Conservation (phyloP, 2,113 vertebrate species). For the Colius striatus region DNA sequence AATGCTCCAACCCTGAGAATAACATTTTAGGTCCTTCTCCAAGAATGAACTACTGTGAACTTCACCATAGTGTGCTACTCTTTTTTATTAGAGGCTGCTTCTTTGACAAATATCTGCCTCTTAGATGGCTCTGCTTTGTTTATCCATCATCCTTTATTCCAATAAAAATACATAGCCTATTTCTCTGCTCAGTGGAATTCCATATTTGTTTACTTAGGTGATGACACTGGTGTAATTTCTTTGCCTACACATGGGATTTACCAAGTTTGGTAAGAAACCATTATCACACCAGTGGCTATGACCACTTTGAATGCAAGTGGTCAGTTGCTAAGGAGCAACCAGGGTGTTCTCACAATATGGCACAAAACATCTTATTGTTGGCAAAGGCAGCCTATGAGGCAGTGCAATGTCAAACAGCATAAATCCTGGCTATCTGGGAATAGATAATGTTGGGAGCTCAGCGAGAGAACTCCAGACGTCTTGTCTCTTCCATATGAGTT, state of each 20-base stretch:
- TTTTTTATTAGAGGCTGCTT: background rate
- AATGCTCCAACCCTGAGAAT: background rate
- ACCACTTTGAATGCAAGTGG: accelerated
- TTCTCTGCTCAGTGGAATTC: constrained; percentile 2
- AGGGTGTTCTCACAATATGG: background rate
- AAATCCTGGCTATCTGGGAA: background rate
- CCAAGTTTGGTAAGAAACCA: background rate
- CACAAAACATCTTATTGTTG: background rate
- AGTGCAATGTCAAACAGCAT: background rate
- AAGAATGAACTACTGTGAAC: background rate
- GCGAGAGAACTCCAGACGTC: background rate
- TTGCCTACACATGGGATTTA: background rate
- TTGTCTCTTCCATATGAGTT: background rate
- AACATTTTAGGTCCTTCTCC: background rate
- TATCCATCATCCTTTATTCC: background rate
- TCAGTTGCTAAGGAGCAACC: background rate
- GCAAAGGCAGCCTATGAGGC: background rate
- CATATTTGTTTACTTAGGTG: background rate
- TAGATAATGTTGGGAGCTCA: background rate
- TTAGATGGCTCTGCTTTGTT: background rate
- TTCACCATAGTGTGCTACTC: background rate
- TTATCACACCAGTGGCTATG: background rate
- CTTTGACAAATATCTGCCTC: background rate
- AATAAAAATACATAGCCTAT: background rate
- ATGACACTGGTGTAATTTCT: background rate